Conservation (phyloP, 2,888 invertebrate genomes). For the Netelia melanura region DNA sequence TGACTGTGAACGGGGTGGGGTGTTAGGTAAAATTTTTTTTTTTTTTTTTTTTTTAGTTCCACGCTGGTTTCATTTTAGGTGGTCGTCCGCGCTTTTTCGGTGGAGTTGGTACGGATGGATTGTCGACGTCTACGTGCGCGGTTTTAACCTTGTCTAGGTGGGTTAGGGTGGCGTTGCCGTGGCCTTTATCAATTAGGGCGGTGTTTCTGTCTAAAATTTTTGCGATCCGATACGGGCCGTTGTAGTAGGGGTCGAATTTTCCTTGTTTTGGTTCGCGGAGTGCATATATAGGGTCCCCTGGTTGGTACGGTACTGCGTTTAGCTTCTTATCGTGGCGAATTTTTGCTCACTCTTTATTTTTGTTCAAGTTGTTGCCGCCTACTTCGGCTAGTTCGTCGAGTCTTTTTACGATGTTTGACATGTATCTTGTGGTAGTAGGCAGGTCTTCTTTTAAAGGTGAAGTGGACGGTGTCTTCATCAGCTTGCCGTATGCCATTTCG, state of each 20-base stretch:
- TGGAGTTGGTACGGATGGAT: background rate
- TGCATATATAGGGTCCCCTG: too few relatives aligned
- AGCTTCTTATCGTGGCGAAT: background rate
- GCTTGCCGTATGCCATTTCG: too few relatives aligned
- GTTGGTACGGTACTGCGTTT: too few relatives aligned
- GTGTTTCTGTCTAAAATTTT: background rate
- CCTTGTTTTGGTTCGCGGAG: too few relatives aligned
- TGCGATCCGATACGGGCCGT: background rate
- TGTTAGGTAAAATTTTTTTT: too few relatives aligned
- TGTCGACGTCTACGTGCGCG: background rate
- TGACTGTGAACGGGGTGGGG: too few relatives aligned
- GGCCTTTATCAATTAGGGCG: background rate
- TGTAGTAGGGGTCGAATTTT: background rate
- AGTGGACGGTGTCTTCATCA: background rate
- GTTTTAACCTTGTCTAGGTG: conserved; percentile 5
- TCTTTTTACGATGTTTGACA: too few relatives aligned
- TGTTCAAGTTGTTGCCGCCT: background rate
- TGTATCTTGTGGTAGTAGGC: too few relatives aligned
- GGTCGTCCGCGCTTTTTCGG: background rate
- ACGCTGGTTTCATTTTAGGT: too few relatives aligned
- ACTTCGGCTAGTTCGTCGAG: too few relatives aligned
- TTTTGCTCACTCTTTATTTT: background rate
- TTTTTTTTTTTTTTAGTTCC: too few relatives aligned
- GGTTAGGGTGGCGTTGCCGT: background rate
- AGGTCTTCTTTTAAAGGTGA: background rate